phyloP scores from a whole-genome alignment of 1,140 invertebrate species.

The Cryptotermes secundus region DNA sequence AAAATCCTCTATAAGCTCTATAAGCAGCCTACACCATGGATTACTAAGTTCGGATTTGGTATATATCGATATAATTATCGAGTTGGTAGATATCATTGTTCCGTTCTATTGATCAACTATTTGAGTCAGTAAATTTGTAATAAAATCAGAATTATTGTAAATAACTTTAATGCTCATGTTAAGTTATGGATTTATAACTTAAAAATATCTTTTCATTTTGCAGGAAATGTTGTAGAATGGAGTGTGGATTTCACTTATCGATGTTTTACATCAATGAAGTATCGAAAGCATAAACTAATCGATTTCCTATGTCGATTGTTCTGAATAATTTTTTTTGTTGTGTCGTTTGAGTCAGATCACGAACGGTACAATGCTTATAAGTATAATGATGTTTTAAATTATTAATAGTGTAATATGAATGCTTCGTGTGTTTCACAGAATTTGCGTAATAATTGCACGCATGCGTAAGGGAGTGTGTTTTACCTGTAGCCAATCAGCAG shows the following conservation, averaged over 20 bases:
- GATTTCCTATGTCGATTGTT: not conserved
- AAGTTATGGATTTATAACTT: too few relatives aligned
- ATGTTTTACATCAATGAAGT: not conserved
- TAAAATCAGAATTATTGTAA: too few relatives aligned
- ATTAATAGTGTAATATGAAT: not conserved
- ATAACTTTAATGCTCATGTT: too few relatives aligned
- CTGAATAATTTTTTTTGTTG: not conserved
- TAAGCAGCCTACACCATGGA: not conserved
- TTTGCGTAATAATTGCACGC: constrained; percentile 26
- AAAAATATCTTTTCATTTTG: too few relatives aligned
- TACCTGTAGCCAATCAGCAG: constrained; percentile 35
- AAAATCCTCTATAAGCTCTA: too few relatives aligned
- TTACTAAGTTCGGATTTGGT: too few relatives aligned
- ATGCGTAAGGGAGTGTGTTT: constrained; percentile 33
- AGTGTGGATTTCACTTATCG: not conserved
- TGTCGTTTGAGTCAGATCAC: not conserved
- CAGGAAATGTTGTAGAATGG: too few relatives aligned
- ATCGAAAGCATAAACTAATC: not conserved
- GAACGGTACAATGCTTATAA: not conserved
- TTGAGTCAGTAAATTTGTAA: not conserved
- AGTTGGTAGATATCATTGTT: not conserved
- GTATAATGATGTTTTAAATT: not conserved
- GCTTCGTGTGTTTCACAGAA: not conserved
- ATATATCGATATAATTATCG: not conserved
- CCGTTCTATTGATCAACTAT: not conserved